Percentiles rank a stretch among this genome's conserved stretches.
phyloP scores from a whole-genome alignment of 2,113 vertebrate species.

The Dasyornis broadbenti region DNA sequence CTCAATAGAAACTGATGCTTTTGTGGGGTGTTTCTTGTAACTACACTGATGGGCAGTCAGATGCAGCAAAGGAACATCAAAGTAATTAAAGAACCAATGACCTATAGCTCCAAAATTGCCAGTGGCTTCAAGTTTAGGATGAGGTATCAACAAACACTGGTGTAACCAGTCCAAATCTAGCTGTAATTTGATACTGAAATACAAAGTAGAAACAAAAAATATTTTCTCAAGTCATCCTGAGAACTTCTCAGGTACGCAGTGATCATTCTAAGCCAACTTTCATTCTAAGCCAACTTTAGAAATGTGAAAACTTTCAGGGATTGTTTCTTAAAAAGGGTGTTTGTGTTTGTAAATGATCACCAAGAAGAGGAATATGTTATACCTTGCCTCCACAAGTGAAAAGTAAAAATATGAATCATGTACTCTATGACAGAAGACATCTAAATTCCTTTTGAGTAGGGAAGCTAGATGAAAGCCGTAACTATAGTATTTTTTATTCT shows the following conservation, averaged over 20 bases:
- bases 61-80: background rate
- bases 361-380: background rate
- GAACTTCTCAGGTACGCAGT: background rate
- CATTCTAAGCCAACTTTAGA: background rate
- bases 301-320: background rate
- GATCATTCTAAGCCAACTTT: background rate
- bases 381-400: background rate
- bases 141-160: background rate
- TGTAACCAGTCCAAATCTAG: background rate
- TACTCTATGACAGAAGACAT: constrained; percentile 29
- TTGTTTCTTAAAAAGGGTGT: background rate
- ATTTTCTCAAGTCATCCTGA: background rate
- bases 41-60: background rate
- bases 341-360: background rate
- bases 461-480: constrained; percentile 32
- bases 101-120: background rate
- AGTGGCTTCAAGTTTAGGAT: background rate
- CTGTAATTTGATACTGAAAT: background rate
- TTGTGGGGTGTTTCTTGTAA: background rate
- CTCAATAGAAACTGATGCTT: background rate
- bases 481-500: constrained; percentile 22
- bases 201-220: background rate
- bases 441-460: constrained; percentile 32
- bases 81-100: background rate
- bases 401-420: constrained; percentile 29